Conservation (phyloP, 2,113 vertebrate genomes). For the Gnathochromis pfefferi region DNA sequence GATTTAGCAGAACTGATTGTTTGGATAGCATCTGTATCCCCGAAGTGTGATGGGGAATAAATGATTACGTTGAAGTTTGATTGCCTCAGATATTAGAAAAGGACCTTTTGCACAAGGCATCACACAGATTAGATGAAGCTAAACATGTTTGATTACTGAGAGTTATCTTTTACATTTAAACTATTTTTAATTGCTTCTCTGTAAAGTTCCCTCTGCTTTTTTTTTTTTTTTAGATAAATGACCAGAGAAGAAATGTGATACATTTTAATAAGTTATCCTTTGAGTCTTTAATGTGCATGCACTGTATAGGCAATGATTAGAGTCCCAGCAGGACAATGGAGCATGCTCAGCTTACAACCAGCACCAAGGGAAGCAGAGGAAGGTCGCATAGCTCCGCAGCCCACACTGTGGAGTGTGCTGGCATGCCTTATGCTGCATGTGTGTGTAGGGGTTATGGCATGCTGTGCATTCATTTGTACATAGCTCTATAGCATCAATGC, state of each 20-base stretch:
- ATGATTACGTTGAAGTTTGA: neutral
- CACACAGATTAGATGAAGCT: neutral
- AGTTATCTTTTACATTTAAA: neutral
- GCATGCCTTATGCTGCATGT: constrained; percentile 28
- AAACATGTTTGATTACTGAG: neutral
- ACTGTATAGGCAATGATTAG: neutral
- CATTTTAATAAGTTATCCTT: neutral
- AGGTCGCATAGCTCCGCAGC: constrained; percentile 51
- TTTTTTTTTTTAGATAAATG: neutral
- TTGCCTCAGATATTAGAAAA: neutral
- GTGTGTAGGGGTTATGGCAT: constrained; percentile 41
- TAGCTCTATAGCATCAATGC: constrained; percentile 8
- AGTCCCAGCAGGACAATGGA: constrained; percentile 5
- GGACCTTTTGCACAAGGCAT: neutral
- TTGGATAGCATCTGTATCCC: constrained; percentile 16
- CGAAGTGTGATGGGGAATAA: constrained; percentile 21
- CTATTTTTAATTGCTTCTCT: neutral
- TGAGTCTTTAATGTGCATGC: neutral
- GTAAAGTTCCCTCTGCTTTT: neutral
- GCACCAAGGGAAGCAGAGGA: constrained; percentile 2
- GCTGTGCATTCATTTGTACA: constrained; percentile 38
- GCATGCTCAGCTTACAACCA: neutral
- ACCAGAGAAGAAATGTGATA: neutral
- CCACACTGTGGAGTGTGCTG: constrained; percentile 30
- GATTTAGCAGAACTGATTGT: constrained; percentile 34